These are phyloP conservation scores for Brachyistius frenatus DNA, from an alignment of 2,113 vertebrate species.

Conservation along the genomic window DNA sequence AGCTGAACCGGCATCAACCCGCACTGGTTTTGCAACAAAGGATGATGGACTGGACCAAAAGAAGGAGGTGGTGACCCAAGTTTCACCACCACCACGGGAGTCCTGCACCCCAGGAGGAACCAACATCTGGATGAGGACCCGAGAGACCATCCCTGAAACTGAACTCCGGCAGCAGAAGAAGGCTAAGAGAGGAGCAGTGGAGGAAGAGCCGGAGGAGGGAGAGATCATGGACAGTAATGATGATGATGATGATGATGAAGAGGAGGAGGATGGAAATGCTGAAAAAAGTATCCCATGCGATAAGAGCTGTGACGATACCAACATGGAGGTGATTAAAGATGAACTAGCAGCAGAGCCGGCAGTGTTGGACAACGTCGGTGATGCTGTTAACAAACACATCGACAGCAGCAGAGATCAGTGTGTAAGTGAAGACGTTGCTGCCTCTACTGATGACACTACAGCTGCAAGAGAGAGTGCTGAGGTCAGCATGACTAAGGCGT, in stretches of 20 bases:
- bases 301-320: constrained; percentile 6
- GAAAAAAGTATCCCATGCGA: neutral
- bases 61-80: neutral
- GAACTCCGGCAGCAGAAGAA: constrained; percentile 56
- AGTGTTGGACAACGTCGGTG: neutral
- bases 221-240: constrained; percentile 76
- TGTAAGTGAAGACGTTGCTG: neutral
- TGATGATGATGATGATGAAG: constrained; percentile 56
- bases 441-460: constrained; percentile 10
- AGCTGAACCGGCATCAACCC: constrained; percentile 57
- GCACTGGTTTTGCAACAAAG: constrained; percentile 27
- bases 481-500: constrained; percentile 48
- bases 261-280: neutral
- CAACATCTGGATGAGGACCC: constrained; percentile 23
- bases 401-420: constrained; percentile 16
- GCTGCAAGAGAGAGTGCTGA: constrained; percentile 25
- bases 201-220: constrained; percentile 77
- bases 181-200: constrained; percentile 43
- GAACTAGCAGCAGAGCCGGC: neutral
- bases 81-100: neutral
- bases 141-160: constrained; percentile 34
- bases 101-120: neutral
- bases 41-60: constrained; percentile 3
- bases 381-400: constrained; percentile 9
- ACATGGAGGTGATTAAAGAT: constrained; percentile 14